Base-by-base conservation (phyloP, 2,797 vertebrate species). In the Sorex maritimensis region DNA sequence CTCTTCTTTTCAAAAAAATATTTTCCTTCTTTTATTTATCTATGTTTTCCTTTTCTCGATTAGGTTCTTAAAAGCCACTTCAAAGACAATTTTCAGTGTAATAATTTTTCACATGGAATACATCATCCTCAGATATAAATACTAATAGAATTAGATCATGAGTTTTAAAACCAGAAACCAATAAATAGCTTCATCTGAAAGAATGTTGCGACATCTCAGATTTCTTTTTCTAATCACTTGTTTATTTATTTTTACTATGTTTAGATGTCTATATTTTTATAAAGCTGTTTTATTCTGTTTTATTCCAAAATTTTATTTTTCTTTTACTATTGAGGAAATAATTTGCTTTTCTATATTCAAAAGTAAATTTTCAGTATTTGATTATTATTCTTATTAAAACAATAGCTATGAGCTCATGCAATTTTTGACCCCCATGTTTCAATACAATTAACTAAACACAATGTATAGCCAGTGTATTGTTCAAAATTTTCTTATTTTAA, bases 391-490 rank as follows among this genome's bases (percentile, higher is more conserved):
- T 84, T 21, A 61, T 41, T n/a, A 2, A 74, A 1, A 26, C n/a
- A 44, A 58, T 83, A 34, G 23, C 7, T 2, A 2, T 6, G 19
- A 61, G 21, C 17, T 61, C 58, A 85, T 34, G 4, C 67, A 9
- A n/a, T 30, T 72, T 90, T 80, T 52, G 17, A 71, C 58, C 44
- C 0, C 19, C 34, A 81, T 0, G 68, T 82, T 84, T 87, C 11
- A 81, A 67, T 52, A 2, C 38, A 46, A 30, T 38, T 34, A 72
- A 78, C 6, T 92, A 38, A 69, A 5, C 89, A 94, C 92, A 68
- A 5, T 0, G 8, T 34, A 63, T 58, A 19, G 49, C 13, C 0
- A 58, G 10, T 52, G 6, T 52, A 9, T 11, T 52, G 49, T 11
- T 52, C 49, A 52, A 52, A 52, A 52, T 52, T 52, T 52, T 71